Conservation (phyloP, 2,797 vertebrate species). For the Sternotherus odoratus region DNA sequence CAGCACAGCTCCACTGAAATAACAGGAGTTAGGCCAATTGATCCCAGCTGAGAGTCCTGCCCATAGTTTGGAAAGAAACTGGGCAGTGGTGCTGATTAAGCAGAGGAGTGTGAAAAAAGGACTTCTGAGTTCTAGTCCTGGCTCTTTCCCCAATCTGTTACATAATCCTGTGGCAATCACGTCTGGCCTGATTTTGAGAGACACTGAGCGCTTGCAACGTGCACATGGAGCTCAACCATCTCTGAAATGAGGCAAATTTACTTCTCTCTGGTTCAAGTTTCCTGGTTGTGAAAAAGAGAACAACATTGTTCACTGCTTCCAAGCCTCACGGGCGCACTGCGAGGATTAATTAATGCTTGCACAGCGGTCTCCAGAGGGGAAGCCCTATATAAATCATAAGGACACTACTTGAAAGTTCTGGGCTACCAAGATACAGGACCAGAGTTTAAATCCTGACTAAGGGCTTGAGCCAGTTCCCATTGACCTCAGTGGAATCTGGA, state of each 20-base stretch:
- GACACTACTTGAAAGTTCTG: not conserved
- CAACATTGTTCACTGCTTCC: not conserved
- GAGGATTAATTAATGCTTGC: not conserved
- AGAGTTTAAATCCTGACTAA: not conserved
- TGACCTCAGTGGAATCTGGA: not conserved
- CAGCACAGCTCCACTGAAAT: not conserved
- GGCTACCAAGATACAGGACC: not conserved
- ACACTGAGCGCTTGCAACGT: rapidly evolving
- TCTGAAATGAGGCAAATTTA: not conserved
- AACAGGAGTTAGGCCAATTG: not conserved
- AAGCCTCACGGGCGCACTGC: not conserved
- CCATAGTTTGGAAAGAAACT: not conserved
- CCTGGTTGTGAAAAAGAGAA: not conserved
- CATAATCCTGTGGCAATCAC: not conserved
- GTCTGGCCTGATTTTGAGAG: rapidly evolving
- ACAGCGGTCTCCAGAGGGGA: not conserved
- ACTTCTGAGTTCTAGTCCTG: not conserved
- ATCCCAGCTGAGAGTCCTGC: not conserved
- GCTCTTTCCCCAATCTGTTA: not conserved
- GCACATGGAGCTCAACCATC: not conserved
- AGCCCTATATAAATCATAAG: not conserved
- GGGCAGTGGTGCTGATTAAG: not conserved
- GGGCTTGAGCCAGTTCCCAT: not conserved
- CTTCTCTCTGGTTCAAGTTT: not conserved
- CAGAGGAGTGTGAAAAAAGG: not conserved